These are phyloP conservation scores for Toxotes lorentzi DNA, from an alignment of 2,797 vertebrate genomes.

Conservation along the genomic window DNA sequence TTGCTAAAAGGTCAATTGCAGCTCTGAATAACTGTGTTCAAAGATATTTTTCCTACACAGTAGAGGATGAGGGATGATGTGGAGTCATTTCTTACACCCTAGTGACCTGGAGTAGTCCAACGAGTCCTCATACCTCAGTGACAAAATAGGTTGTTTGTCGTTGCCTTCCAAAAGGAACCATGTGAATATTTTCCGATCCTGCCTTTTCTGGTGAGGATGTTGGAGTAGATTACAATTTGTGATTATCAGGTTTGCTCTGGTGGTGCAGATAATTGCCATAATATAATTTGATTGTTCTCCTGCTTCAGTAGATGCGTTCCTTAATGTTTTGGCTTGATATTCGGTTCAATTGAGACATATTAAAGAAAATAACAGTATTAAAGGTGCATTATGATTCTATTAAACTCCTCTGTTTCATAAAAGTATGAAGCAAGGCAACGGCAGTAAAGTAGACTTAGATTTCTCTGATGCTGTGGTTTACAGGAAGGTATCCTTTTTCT, in stretches of 20 bases:
- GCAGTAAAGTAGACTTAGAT: constrained; percentile 1
- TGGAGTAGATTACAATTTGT: constrained; percentile 16
- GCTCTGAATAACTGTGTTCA: not conserved
- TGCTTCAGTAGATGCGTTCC: constrained; percentile 2
- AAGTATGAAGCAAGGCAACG: not conserved
- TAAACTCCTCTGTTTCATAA: constrained; percentile 8
- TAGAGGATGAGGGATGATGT: constrained; percentile 7
- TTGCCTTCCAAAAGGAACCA: not conserved
- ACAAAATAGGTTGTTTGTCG: not conserved
- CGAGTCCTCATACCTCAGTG: not conserved
- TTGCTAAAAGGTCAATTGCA: not conserved
- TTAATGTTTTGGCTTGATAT: not conserved
- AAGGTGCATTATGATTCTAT: constrained; percentile 14
- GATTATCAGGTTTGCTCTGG: constrained; percentile 47
- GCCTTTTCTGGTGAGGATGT: not conserved
- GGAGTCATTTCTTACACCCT: not conserved
- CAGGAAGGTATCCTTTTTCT: constrained; percentile 26
- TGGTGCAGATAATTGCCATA: constrained; percentile 41
- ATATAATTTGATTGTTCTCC: constrained; percentile 41
- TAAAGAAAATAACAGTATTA: constrained; percentile 38
- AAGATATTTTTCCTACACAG: not conserved
- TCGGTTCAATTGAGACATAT: constrained; percentile 41
- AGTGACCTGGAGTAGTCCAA: not conserved
- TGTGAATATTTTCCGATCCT: not conserved
- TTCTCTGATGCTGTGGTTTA: constrained; percentile 10